Evolutionary conservation across 1,140 invertebrate species (phyloP).

Genomic region (Cylas formicarius): DNA sequence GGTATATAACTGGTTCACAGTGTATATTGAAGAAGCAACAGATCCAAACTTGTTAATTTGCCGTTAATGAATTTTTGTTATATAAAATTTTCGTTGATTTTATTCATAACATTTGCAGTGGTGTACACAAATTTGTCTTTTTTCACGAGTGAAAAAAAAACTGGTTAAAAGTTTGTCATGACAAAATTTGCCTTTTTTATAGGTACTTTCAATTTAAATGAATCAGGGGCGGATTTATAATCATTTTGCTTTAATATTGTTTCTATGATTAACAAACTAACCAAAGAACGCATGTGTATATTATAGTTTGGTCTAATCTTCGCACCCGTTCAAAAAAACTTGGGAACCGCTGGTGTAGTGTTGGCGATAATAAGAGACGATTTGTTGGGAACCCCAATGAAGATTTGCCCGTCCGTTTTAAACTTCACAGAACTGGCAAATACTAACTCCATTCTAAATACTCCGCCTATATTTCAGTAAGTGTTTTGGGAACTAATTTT

Average conservation of each 20-base stretch:
- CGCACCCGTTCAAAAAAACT: slow-evolving; percentile 96
- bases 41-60: no score
- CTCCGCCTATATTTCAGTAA: slow-evolving; percentile 91
- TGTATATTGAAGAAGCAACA: no score
- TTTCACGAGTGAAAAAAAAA: slow-evolving; percentile 1
- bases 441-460: slow-evolving; percentile 90
- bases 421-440: slow-evolving; percentile 77
- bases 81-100: no score
- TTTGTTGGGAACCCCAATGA: slow-evolving; percentile 71
- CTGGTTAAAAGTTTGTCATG: not conserved
- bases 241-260: no score
- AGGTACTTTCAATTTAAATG: no score
- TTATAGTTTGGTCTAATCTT: slow-evolving; percentile 83
- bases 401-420: slow-evolving; percentile 74
- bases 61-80: no score
- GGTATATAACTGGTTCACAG: no score
- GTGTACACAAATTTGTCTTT: no score
- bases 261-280: no score
- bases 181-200: slow-evolving; percentile 4
- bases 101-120: no score
- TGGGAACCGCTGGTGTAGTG: slow-evolving; percentile 88
- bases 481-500: slow-evolving; percentile 31
- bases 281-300: no score
- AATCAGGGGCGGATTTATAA: no score
- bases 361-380: slow-evolving; percentile 91